Evolutionary conservation across 2,797 vertebrate genomes (phyloP), one percentile per base, ranked within the genome.

Genomic region (Silurus aristotelis): DNA sequence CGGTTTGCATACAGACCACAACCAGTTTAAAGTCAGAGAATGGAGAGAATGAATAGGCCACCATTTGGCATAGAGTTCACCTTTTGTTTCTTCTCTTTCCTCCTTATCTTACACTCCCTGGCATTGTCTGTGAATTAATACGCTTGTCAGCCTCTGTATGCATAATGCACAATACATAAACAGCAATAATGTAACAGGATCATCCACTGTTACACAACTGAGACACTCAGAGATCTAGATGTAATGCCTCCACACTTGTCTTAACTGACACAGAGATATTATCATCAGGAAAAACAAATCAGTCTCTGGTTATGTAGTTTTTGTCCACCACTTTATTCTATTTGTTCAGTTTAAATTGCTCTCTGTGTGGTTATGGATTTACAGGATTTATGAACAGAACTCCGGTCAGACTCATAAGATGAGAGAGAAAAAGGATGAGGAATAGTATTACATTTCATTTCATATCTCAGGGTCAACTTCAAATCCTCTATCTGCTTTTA

Each of bases 141-240:
- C 48, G 77, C 55, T 80, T 63, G 7, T 73, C 68, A 63, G 80
- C 77, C 79, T 82, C 81, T 79, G 67, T 71, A 84, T 87, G 73
- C 73, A 88, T 90, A 84, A 89, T 88, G 58, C 12, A 84, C 38
- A 22, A 60, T 91, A 83, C 86, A 82, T 87, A 64, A 79, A 52
- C 79, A 67, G 70, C 76, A 82, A 88, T 79, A 85, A 86, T 86
- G 77, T 64, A 90, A 90, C 70, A 56, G 86, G 83, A 86, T 81
- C 79, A 55, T 58, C 70, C 64, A 71, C 20, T 78, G 9, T 78
- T 78, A 60, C 75, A 61, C 12, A 61, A 78, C 48, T 25, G 48
- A 31, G 14, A 22, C 48, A 8, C n/a, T 55, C 72, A 17, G 1
- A 15, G 6, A 55, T 75, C 72, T 55, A 25, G 52, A 76, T 20